phyloP scores from a whole-genome alignment of 2,888 invertebrate species.

The Ptychoptera contaminata region DNA sequence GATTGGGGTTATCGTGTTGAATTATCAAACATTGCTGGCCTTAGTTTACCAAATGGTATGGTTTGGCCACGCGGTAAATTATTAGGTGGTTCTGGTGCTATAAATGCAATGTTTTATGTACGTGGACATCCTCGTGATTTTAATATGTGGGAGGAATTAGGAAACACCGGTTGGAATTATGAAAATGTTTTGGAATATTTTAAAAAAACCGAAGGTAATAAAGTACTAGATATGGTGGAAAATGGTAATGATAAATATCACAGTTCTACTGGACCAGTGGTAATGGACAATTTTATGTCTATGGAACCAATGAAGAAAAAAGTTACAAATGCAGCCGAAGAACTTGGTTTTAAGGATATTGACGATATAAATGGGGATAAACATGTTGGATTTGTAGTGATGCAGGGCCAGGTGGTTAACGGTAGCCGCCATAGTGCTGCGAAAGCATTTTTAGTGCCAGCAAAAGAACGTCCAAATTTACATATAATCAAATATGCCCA shows the following conservation, averaged over 20 bases:
- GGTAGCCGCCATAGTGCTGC: slow-evolving; percentile 56
- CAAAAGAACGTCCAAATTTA: slow-evolving; percentile 15
- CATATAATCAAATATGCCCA: slow-evolving; percentile 15
- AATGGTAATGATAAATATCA: slow-evolving; percentile 38
- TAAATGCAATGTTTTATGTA: slow-evolving; percentile 50
- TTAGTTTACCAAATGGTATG: slow-evolving; percentile 23
- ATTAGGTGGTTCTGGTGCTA: slow-evolving; percentile 46
- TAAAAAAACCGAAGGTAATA: slow-evolving; percentile 50
- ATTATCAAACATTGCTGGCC: slow-evolving; percentile 27
- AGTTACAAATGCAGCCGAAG: slow-evolving; percentile 43
- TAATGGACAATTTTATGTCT: slow-evolving; percentile 35
- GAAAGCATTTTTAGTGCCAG: slow-evolving; percentile 48
- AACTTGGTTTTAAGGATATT: slow-evolving; percentile 43
- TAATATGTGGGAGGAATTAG: slow-evolving; percentile 31
- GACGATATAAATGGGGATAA: slow-evolving; percentile 46
- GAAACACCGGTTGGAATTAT: slow-evolving; percentile 50
- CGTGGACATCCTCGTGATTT: slow-evolving; percentile 48
- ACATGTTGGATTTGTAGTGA: slow-evolving; percentile 50
- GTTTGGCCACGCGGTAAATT: slow-evolving; percentile 42
- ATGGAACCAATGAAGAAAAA: slow-evolving; percentile 34
- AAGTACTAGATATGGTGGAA: slow-evolving; percentile 33
- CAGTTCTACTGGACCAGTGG: slow-evolving; percentile 41
- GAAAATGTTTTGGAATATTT: slow-evolving; percentile 49
- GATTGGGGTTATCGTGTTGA: slow-evolving; percentile 34
- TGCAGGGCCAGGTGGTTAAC: slow-evolving; percentile 49